Conservation (phyloP, 2,888 invertebrate species). For the Drosophila borealis region DNA sequence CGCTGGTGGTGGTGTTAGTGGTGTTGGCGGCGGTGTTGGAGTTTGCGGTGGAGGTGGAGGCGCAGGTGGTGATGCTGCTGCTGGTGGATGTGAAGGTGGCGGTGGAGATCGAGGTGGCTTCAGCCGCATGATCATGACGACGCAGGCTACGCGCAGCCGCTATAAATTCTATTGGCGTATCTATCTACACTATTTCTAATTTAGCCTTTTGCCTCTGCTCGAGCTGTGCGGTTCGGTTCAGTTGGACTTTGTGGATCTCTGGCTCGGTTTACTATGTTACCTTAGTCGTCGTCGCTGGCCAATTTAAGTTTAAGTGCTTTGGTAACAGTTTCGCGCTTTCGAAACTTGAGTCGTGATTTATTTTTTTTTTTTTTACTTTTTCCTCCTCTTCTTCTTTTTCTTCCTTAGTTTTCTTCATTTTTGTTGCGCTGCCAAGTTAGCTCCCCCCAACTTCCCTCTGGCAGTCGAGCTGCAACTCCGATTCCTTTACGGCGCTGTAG, state of each 20-base stretch:
- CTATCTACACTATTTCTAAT: slow-evolving; percentile 82
- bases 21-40: slow-evolving; percentile 10
- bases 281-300: slow-evolving; percentile 68
- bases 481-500: slow-evolving; percentile 49
- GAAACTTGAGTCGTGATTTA: slow-evolving; percentile 82
- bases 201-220: slow-evolving; percentile 57
- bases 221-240: slow-evolving; percentile 8
- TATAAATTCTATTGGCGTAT: slow-evolving; percentile 80
- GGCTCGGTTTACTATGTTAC: slow-evolving; percentile 61
- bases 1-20: slow-evolving; percentile 1
- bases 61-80: slow-evolving; percentile 15
- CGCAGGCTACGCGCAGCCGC: slow-evolving; percentile 65
- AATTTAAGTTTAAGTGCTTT: slow-evolving; percentile 81
- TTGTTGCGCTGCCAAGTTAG: slow-evolving; percentile 1
- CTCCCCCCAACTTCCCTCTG: slow-evolving; percentile 15
- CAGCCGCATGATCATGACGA: slow-evolving; percentile 66
- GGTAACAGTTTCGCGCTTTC: slow-evolving; percentile 82
- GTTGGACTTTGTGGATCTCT: slow-evolving; percentile 26
- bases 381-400: slow-evolving; percentile 6
- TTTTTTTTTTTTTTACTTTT: slow-evolving; percentile 52
- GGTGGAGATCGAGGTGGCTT: slow-evolving; percentile 11
- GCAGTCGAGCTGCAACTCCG: slow-evolving; percentile 29
- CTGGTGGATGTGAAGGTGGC: too few species aligned
- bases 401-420: slow-evolving; percentile 20
- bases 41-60: slow-evolving; percentile 2